Base-by-base conservation (phyloP, 2,797 vertebrate species). In the Rhinophrynus dorsalis region DNA sequence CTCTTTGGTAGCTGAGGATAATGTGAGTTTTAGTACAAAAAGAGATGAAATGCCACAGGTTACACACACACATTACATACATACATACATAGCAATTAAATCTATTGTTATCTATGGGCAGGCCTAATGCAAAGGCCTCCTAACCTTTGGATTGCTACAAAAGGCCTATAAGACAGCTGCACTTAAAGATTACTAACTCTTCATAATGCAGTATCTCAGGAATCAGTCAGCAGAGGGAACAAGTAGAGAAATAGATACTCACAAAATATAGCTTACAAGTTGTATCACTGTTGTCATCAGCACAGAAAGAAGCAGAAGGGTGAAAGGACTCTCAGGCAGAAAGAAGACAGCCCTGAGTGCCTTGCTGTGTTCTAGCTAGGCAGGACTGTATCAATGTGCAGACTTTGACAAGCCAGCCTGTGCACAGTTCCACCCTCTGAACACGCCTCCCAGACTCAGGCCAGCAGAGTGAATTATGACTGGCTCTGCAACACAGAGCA, bases 321-420 rank as follows among this genome's bases (percentile, higher is more conserved):
- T 5, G 5, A 55, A 55, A 9, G 13, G 15, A 35, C 15, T 5
- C n/a, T 20, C n/a, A n/a, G 6, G 52, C 5, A 10, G 29, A 8
- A 17, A 12, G n/a, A 52, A 55, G 9, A 20, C 29, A 33, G 52
- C 9, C 52, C 26, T 55, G 3, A n/a, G n/a, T 13, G 27, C 26
- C 27, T 48, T 23, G n/a, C n/a, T n/a, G 21, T 35, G 29, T 11
- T 35, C 6, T 1, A 35, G 30, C 21, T 21, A 17, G 20, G 29
- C 60, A 13, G 23, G 47, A 40, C 23, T 30, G 32, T 33, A 21
- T 50, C 32, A 60, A 42, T 2, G n/a, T 2, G 26, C n/a, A 51
- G 65, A 50, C 51, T 45, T 47, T 47, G 52, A 67, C 44, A 68
- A 59, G 66, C 42, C 58, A 70, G 47, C 42, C 12, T n/a, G 37